Evolutionary conservation across 2,888 invertebrate genomes (phyloP), one percentile per base, ranked within the genome.

Genomic region (Drosophila rellima): DNA sequence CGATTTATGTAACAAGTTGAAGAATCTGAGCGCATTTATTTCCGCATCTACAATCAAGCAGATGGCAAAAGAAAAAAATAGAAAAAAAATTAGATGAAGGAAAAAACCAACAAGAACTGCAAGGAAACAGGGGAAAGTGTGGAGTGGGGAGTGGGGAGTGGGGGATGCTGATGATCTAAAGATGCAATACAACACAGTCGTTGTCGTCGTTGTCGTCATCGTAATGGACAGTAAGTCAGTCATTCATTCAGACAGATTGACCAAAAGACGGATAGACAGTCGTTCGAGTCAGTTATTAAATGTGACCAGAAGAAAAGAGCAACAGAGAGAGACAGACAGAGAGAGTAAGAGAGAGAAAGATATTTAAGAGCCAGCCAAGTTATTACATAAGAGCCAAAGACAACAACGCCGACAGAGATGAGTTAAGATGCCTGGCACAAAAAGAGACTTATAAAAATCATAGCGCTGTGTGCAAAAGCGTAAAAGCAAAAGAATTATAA

Each of bases 401-500:
- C 64, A 40, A 65, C 69, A 62, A 48, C 42, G 59, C 35, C 48
- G 47, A 33, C 35, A 42, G 50, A 61, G 52, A 59, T 50, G 55
- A 44, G 42, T 48, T 48, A 48, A 48, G 33, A 48, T 44, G 44
- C 23, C 44, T n/a, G n/a, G 29, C 17, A 31, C 5, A 33, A 42
- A 44, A 2, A 17, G 52, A 50, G 82, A 74, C 77, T 76, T 77
- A 74, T 72, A 87, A 70, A 83, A 82, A 82, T 86, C 82, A 76
- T 72, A 77, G 83, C 82, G 61, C 65, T 83, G 74, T 61, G 65
- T 73, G 23, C 26, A 26, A 66, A 82, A 86, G 86, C 87, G 87
- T 86, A 78, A 87, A 87, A 77, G 88, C 80, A 78, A 82, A 88
- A 86, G 88, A 85, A 85, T 85, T 85, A 85, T 86, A 85, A 85